Evolutionary conservation across 2,797 vertebrate genomes (phyloP).

Genomic region (Leontopithecus rosalia): DNA sequence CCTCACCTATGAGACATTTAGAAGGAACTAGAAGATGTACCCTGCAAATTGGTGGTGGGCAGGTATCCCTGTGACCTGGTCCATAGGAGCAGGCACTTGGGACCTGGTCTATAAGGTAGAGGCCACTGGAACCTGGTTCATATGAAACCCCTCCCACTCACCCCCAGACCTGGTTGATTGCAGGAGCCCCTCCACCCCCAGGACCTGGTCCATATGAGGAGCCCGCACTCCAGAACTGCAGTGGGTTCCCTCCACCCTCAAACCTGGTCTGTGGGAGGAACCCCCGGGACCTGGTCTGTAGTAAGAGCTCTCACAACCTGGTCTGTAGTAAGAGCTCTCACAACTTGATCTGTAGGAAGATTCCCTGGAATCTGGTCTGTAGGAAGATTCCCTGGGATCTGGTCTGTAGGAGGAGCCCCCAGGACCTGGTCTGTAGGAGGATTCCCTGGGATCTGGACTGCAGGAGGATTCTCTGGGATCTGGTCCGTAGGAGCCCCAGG

Average conservation of each 20-base stretch:
- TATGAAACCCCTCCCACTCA: no score
- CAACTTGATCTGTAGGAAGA: not conserved
- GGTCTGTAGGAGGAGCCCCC: not conserved
- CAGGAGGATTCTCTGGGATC: not conserved
- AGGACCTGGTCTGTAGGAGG: not conserved
- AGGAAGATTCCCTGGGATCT: not conserved
- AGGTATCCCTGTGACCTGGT: not conserved
- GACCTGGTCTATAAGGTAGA: no score
- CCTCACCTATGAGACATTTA: not conserved
- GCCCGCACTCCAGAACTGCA: no score
- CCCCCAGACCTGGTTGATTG: not conserved
- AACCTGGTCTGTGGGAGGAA: not conserved
- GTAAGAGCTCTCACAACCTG: no score
- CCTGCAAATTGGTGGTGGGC: not conserved
- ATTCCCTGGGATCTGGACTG: not conserved
- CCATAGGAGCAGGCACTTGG: no score
- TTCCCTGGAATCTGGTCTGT: not conserved
- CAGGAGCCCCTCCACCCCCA: not conserved
- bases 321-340: no score
- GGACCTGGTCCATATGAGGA: not conserved
- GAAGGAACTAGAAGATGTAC: rapidly evolving
- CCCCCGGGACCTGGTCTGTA: no score
- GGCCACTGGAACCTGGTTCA: no score
- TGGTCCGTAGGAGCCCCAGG: not conserved
- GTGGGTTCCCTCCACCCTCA: not conserved